Conservation (phyloP, 1,140 invertebrate species). For the Tetramorium parvispinum region DNA sequence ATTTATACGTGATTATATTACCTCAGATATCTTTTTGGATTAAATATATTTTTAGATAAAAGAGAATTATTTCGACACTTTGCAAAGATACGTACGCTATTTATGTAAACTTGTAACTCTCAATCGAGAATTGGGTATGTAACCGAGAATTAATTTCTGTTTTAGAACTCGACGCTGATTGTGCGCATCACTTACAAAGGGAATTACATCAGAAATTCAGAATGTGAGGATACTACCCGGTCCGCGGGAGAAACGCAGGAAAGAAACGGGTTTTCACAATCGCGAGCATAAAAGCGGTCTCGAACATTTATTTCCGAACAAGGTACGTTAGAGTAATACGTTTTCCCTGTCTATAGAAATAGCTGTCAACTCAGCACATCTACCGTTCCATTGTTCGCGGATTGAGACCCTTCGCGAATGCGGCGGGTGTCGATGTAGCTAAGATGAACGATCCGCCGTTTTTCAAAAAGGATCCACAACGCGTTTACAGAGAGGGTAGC, state of each 20-base stretch:
- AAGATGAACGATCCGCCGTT: constrained; percentile 59
- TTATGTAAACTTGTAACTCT: not conserved
- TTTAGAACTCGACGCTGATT: not conserved
- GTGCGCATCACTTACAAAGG: not conserved
- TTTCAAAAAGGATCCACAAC: constrained; percentile 53
- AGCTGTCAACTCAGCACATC: constrained; percentile 61
- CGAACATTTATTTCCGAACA: constrained; percentile 55
- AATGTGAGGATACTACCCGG: not conserved
- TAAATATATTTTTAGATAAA: not conserved
- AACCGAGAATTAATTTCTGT: constrained; percentile 28
- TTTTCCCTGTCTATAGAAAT: constrained; percentile 62
- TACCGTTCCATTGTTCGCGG: constrained; percentile 52
- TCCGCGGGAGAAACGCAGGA: not conserved
- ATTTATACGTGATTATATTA: not conserved
- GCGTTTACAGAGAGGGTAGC: constrained; percentile 28
- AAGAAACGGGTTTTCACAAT: constrained; percentile 59
- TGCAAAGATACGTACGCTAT: not conserved
- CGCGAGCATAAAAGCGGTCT: constrained; percentile 52
- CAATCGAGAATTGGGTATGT: not conserved
- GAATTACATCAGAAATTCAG: constrained; percentile 2
- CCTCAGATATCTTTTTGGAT: not conserved
- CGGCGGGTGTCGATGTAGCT: constrained; percentile 51
- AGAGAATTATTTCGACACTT: not conserved
- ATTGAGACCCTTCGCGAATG: constrained; percentile 57
- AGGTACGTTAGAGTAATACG: constrained; percentile 58